Percentiles rank a stretch among this genome's conserved stretches.
These are phyloP conservation scores for Ficedula albicollis DNA, from an alignment of 2,797 vertebrate species.

Conservation along the genomic window DNA sequence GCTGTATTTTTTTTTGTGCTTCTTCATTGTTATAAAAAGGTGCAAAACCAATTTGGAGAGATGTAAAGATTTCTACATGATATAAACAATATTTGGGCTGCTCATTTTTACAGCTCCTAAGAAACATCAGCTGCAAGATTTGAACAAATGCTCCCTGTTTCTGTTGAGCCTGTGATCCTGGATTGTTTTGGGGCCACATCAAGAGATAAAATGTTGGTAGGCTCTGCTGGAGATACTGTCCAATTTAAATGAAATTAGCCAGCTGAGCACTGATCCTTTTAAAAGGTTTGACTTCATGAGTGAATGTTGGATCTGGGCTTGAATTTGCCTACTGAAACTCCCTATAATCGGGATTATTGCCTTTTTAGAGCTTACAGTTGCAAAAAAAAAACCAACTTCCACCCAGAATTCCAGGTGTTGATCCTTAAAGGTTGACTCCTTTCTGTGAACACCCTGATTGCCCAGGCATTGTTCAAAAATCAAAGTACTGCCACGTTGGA, in stretches of 20 bases:
- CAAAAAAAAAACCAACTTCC: background rate
- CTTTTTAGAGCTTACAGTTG: background rate
- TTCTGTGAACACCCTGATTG: background rate
- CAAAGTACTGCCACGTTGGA: background rate
- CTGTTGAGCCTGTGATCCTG: background rate
- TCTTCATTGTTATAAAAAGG: background rate
- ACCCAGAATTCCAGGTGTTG: slow-evolving; percentile 4
- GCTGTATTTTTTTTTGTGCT: background rate
- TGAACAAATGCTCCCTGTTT: background rate
- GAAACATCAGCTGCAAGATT: background rate
- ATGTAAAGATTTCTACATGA: background rate
- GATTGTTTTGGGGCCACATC: slow-evolving; percentile 14
- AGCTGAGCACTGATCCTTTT: slow-evolving; percentile 32
- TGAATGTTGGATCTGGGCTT: background rate
- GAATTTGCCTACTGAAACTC: slow-evolving; percentile 29
- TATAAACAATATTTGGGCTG: background rate
- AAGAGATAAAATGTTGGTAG: slow-evolving; percentile 11
- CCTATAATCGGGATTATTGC: slow-evolving; percentile 22
- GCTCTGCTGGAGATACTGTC: slow-evolving; percentile 45
- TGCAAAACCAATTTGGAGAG: background rate
- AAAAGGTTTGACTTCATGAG: slow-evolving; percentile 11
- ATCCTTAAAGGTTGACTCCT: background rate
- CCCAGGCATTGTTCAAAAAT: background rate
- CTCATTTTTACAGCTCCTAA: background rate
- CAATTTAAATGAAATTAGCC: slow-evolving; percentile 57